phyloP scores from a whole-genome alignment of 2,888 invertebrate species.

The Caenorhabditis afra region DNA sequence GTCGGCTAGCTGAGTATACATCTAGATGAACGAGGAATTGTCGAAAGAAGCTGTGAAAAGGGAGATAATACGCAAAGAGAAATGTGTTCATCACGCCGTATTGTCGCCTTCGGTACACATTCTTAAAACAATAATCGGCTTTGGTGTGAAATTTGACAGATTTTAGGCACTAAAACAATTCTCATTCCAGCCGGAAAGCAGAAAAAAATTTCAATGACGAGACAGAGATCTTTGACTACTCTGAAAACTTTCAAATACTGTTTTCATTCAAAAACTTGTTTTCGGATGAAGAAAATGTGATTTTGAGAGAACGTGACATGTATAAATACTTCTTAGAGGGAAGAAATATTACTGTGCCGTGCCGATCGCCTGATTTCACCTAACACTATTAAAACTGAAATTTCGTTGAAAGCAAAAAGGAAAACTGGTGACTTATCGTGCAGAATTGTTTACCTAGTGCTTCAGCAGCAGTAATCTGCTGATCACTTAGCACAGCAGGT shows the following conservation, averaged over 20 bases:
- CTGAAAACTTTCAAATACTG: slow-evolving; percentile 15
- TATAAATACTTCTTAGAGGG: slow-evolving; percentile 11
- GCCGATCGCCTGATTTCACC: no score
- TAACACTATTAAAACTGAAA: neutral
- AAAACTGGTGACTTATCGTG: neutral
- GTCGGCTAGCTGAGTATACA: slow-evolving; percentile 19
- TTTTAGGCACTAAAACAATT: slow-evolving; percentile 33
- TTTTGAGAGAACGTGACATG: slow-evolving; percentile 34
- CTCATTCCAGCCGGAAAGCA: neutral
- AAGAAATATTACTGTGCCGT: neutral
- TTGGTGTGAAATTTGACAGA: slow-evolving; percentile 33
- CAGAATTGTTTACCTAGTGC: neutral
- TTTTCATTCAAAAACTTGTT: slow-evolving; percentile 40
- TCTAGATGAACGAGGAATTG: slow-evolving; percentile 23
- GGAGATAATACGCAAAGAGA: neutral
- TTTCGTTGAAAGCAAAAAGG: neutral
- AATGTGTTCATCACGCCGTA: slow-evolving; percentile 47
- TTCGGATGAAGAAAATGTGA: slow-evolving; percentile 27
- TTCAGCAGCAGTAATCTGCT: neutral
- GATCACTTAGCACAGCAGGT: neutral
- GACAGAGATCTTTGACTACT: slow-evolving; percentile 25
- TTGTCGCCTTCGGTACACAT: slow-evolving; percentile 54
- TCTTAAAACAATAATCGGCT: slow-evolving; percentile 52
- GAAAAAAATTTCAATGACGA: slow-evolving; percentile 10
- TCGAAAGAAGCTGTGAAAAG: slow-evolving; percentile 16